Conservation (phyloP, 2,113 vertebrate species). For the Aplodontia rufa region DNA sequence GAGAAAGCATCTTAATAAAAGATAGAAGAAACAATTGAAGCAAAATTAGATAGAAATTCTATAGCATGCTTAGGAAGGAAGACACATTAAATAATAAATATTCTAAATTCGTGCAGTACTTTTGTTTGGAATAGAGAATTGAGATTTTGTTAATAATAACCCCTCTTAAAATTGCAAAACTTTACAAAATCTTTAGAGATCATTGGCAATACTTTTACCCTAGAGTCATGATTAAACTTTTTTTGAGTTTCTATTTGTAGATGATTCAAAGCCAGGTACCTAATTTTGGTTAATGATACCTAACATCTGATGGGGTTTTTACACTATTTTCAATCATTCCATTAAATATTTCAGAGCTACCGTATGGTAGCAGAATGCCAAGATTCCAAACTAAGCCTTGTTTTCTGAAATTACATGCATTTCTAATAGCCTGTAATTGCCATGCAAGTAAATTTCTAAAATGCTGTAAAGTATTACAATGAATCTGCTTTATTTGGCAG, state of each 20-base stretch:
- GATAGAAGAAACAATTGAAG: neutral
- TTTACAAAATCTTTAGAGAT: neutral
- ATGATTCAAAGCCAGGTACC: neutral
- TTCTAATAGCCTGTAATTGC: constrained; percentile 48
- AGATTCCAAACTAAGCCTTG: constrained; percentile 13
- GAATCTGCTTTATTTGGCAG: constrained; percentile 47
- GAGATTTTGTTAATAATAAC: neutral
- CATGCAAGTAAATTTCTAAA: constrained; percentile 40
- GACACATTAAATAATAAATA: neutral
- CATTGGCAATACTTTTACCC: neutral
- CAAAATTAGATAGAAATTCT: neutral
- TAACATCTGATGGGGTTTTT: neutral
- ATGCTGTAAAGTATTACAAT: constrained; percentile 8
- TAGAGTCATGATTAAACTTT: constrained; percentile 1
- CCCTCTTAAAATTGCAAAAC: constrained; percentile 14
- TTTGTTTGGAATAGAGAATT: neutral
- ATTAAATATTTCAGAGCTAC: neutral
- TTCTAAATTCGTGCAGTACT: neutral
- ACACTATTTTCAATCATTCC: neutral
- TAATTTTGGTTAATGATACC: neutral
- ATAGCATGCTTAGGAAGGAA: neutral
- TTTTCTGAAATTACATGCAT: constrained; percentile 36
- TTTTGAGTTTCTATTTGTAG: constrained; percentile 13
- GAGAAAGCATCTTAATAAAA: neutral
- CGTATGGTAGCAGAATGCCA: neutral